Percentiles rank a stretch among this genome's conserved stretches.
phyloP scores from a whole-genome alignment of 37 sponge, comb jelly and placozoan genomes.

The Dysidea cf. avara region DNA sequence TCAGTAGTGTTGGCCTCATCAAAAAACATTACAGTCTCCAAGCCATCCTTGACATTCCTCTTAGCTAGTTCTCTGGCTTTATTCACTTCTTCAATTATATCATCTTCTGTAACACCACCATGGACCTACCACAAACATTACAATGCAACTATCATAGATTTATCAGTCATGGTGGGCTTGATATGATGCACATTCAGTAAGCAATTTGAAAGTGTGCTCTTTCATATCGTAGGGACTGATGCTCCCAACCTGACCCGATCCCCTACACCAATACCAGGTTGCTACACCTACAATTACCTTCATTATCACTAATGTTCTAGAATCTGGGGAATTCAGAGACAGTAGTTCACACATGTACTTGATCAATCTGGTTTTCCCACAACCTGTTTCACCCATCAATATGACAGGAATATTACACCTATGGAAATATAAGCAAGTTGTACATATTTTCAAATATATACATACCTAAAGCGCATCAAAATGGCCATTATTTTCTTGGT shows the following conservation, averaged over 20 bases:
- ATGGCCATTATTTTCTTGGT: conserved; percentile 88
- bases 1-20: conserved; percentile 83
- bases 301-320: conserved; percentile 51
- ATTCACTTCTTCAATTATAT: conserved; percentile 43
- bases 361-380: conserved; percentile 95
- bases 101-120: conserved; percentile 77
- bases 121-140: conserved; percentile 85
- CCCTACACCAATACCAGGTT: no score
- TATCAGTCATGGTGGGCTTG: no score
- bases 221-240: no score
- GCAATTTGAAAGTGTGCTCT: no score
- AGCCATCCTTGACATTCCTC: conserved; percentile 21
- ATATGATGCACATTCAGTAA: no score
- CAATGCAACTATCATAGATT: no score
- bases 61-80: conserved; percentile 59
- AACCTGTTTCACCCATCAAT: conserved; percentile 98
- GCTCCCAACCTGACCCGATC: no score
- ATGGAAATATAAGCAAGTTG: not conserved
- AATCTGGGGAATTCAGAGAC: conserved; percentile 16
- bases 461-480: conserved; percentile 86
- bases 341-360: conserved; percentile 89
- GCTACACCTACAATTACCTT: conserved; percentile 29
- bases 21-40: conserved; percentile 75
- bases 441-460: not conserved
- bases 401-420: conserved; percentile 92